Evolutionary conservation across 2,888 invertebrate genomes (phyloP).

Genomic region (Synanthedon myopaeformis): DNA sequence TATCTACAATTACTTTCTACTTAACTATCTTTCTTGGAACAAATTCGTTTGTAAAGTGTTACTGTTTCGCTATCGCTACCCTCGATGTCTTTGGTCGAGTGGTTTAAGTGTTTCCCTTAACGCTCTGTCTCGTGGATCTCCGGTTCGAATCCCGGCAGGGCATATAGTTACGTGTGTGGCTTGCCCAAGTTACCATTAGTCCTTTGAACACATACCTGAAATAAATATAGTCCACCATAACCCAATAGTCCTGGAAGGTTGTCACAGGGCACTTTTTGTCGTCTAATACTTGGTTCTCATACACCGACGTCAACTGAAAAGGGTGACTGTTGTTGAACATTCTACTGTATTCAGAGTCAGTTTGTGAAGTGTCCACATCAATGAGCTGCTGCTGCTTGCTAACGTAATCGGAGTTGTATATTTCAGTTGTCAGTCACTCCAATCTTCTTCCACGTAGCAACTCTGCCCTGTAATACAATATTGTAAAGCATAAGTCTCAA

Average conservation of each 20-base stretch:
- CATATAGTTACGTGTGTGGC: no score
- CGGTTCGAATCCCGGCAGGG: no score
- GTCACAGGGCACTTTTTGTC: conserved; percentile 73
- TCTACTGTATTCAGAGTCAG: background rate
- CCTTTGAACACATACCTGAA: no score
- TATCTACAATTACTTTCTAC: no score
- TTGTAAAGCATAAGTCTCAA: background rate
- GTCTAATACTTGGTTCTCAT: conserved; percentile 61
- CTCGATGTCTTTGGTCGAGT: no score
- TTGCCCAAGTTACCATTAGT: no score
- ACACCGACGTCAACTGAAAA: conserved; percentile 77
- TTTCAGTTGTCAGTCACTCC: conserved; percentile 71
- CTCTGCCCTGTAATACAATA: conserved; percentile 25
- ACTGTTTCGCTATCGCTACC: no score
- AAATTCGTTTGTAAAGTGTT: no score
- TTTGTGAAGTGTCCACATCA: background rate
- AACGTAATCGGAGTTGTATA: conserved; percentile 36
- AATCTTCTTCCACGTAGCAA: conserved; percentile 54
- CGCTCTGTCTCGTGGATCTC: no score
- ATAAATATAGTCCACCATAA: conserved; percentile 93
- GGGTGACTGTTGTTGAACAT: conserved; percentile 75
- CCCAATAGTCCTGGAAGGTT: conserved; percentile 81
- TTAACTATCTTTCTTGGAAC: no score
- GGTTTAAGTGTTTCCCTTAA: no score
- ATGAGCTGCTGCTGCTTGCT: background rate